These are phyloP conservation scores for Tyto alba DNA, from an alignment of 2,113 vertebrate genomes.

Conservation along the genomic window DNA sequence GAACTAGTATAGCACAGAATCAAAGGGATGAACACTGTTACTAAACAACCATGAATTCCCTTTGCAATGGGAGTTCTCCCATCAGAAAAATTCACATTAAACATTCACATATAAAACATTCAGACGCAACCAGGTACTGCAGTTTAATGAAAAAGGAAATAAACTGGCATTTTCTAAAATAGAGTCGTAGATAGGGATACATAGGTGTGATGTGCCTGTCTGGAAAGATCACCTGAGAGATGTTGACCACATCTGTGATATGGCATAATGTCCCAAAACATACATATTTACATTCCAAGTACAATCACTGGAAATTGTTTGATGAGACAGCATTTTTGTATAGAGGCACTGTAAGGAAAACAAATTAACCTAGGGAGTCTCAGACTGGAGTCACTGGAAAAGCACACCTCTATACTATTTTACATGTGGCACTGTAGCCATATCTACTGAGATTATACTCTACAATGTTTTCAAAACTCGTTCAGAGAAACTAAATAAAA, in stretches of 20 bases:
- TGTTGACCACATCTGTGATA: not conserved
- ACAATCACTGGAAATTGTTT: not conserved
- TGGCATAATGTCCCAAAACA: not conserved
- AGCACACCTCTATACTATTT: not conserved
- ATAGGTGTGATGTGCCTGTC: not conserved
- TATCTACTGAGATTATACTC: not conserved
- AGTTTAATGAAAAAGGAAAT: not conserved
- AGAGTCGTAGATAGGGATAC: not conserved
- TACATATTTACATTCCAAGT: not conserved
- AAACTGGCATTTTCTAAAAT: not conserved
- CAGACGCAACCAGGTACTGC: not conserved
- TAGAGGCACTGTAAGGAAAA: not conserved
- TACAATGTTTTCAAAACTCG: not conserved
- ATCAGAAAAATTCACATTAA: not conserved
- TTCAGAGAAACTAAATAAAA: not conserved
- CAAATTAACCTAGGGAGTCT: not conserved
- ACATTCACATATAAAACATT: not conserved
- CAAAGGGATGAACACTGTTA: not conserved
- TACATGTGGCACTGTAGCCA: not conserved
- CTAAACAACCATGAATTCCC: not conserved
- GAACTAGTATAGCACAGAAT: not conserved
- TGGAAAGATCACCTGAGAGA: not conserved
- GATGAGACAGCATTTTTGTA: not conserved
- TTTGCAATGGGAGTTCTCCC: not conserved
- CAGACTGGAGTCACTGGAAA: not conserved